Conservation (phyloP, 2,888 invertebrate species). For the Altica lythri region DNA sequence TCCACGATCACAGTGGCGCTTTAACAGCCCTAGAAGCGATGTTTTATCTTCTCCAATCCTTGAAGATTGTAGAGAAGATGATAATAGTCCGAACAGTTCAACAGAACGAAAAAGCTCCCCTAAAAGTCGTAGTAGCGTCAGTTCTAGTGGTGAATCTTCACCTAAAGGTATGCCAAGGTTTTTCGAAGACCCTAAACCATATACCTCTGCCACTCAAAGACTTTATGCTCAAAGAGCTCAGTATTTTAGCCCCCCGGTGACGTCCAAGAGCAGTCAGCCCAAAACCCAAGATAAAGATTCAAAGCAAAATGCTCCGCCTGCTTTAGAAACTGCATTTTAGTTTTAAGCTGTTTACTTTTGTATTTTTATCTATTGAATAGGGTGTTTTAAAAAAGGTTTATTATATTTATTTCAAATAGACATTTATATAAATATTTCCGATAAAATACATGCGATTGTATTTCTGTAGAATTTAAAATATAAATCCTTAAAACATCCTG, state of each 20-base stretch:
- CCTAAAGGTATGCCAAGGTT: slow-evolving; percentile 30
- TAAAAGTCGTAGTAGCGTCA: slow-evolving; percentile 28
- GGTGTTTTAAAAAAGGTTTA: slow-evolving; percentile 22
- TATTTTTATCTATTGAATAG: slow-evolving; percentile 36
- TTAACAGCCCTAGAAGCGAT: slow-evolving; percentile 76
- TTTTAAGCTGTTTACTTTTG: slow-evolving; percentile 25
- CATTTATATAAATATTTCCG: too few relatives aligned
- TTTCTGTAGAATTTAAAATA: too few relatives aligned
- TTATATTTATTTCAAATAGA: too few relatives aligned
- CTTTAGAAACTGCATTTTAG: slow-evolving; percentile 67
- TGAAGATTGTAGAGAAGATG: slow-evolving; percentile 83
- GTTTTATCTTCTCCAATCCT: slow-evolving; percentile 85
- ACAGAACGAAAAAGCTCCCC: slow-evolving; percentile 59
- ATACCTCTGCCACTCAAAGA: slow-evolving; percentile 53
- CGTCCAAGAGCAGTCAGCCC: slow-evolving; percentile 31
- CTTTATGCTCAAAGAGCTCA: slow-evolving; percentile 67
- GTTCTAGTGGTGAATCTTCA: slow-evolving; percentile 28
- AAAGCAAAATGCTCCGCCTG: slow-evolving; percentile 56
- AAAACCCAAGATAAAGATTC: slow-evolving; percentile 33
- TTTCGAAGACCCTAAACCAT: slow-evolving; percentile 26
- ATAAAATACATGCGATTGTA: too few relatives aligned
- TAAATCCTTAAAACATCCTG: slow-evolving; percentile 13
- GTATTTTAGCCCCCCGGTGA: slow-evolving; percentile 57
- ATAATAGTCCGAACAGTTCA: slow-evolving; percentile 67
- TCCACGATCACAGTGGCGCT: slow-evolving; percentile 74